phyloP scores from a whole-genome alignment of 2,113 vertebrate species.

The Amazona vittata region DNA sequence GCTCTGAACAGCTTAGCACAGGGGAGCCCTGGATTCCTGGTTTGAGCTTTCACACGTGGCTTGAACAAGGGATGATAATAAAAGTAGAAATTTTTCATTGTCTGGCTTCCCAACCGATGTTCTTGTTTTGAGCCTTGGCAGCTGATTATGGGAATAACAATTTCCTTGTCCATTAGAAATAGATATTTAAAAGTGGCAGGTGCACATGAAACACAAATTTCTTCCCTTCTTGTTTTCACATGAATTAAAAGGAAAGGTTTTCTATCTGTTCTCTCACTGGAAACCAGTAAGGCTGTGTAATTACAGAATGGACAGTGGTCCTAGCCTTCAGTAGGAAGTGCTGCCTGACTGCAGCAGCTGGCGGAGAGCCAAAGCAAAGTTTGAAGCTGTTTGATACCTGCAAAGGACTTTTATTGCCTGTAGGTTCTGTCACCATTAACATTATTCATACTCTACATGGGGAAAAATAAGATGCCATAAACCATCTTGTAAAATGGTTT shows the following conservation, averaged over 20 bases:
- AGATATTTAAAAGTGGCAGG: background rate
- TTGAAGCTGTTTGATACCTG: constrained; percentile 44
- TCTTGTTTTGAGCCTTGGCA: background rate
- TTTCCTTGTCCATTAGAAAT: background rate
- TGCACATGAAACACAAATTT: background rate
- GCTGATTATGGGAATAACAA: background rate
- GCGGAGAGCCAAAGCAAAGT: constrained; percentile 38
- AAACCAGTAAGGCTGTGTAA: background rate
- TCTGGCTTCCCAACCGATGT: background rate
- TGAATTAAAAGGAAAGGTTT: background rate
- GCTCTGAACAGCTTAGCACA: background rate
- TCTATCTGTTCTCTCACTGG: background rate
- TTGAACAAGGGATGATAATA: background rate
- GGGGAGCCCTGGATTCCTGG: background rate
- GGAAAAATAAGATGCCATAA: background rate
- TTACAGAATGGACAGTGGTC: background rate
- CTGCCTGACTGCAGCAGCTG: constrained; percentile 9
- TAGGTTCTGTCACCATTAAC: constrained; percentile 28
- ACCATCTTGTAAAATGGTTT: background rate
- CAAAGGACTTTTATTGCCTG: constrained; percentile 40
- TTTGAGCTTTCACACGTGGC: background rate
- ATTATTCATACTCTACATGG: background rate
- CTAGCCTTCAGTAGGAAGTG: background rate
- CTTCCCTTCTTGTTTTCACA: background rate
- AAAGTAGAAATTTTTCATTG: background rate